Evolutionary conservation across 2,797 vertebrate genomes (phyloP), one percentile per base, ranked within the genome.

Genomic region (Eulemur albifrons): DNA sequence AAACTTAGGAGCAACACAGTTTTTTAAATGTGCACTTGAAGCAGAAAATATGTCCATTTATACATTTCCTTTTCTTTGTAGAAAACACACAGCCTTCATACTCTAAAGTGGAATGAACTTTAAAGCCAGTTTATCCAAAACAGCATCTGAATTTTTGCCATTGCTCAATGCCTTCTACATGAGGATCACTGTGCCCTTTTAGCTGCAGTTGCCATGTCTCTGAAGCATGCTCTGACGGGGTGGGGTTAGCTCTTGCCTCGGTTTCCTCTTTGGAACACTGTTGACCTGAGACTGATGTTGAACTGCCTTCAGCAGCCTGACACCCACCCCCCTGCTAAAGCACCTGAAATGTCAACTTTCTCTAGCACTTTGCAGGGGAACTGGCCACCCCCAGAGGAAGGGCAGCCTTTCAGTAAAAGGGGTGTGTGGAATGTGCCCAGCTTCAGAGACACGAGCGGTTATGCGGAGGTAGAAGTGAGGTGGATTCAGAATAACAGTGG

Each of bases 101-200:
- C 52, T 88, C 63, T 84, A 59, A 92, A 95, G 72, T 30, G 18
- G 32, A 85, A 90, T 79, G 88, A 93, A 86, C 38, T 95, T 20
- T 63, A 67, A 94, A 86, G 11, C 23, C n/a, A 75, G 54, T 72
- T 89, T 90, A 85, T 75, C 69, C 72, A 79, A 92, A 97, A 83
- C 2, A 43, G 50, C 38, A 82, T 65, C 72, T 80, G 67, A 77
- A 72, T 32, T 59, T 84, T 75, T 96, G 48, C 40, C 45, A 4
- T 35, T 63, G 45, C 8, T 23, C n/a, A 25, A 0, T 14, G 14
- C 23, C 72, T 90, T 54, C 75, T 52, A 43, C 20, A 23, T 50
- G 59, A 75, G 59, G 27, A 88, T 21, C 30, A 0, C 7, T 5
- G 57, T 18, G 32, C 11, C 45, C 82, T 75, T 75, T 75, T 20